These are phyloP conservation scores for Eueremaeus valkanovi DNA, from an alignment of 2,888 invertebrate species.

Conservation along the genomic window DNA sequence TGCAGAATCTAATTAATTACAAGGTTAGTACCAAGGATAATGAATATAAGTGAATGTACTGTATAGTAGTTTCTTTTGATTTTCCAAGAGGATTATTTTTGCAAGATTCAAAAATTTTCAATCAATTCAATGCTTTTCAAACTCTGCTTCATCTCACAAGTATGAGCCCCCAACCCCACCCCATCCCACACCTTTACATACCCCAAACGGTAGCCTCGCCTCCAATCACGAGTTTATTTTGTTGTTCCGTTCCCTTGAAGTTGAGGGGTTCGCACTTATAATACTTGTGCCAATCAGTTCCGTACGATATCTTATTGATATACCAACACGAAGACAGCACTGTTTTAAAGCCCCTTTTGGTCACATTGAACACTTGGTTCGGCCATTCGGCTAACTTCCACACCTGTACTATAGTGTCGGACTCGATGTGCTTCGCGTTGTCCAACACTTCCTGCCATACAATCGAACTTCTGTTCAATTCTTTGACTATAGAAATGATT, in stretches of 20 bases:
- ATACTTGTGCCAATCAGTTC: slow-evolving; percentile 57
- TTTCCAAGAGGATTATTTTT: no score
- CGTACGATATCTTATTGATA: slow-evolving; percentile 65
- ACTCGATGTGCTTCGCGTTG: slow-evolving; percentile 59
- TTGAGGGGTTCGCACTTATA: slow-evolving; percentile 53
- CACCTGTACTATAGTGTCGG: slow-evolving; percentile 71
- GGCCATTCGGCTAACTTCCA: slow-evolving; percentile 63
- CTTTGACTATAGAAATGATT: slow-evolving; percentile 58
- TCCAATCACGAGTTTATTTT: slow-evolving; percentile 68
- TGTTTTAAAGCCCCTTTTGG: slow-evolving; percentile 59
- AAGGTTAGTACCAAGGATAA: no score
- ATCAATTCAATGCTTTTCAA: no score
- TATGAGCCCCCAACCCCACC: no score
- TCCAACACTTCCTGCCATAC: slow-evolving; percentile 87
- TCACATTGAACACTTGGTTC: slow-evolving; percentile 57
- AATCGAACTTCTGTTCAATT: slow-evolving; percentile 47
- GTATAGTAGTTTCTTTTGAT: no score
- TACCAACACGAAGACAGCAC: slow-evolving; percentile 84
- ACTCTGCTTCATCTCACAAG: no score
- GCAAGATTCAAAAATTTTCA: no score
- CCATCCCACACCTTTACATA: no score
- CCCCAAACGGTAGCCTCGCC: slow-evolving; percentile 93
- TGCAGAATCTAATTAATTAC: no score
- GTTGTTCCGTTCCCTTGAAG: slow-evolving; percentile 51
- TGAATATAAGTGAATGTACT: no score